Evolutionary conservation across 2,113 vertebrate species (phyloP), one percentile per base, ranked within the genome.

Genomic region (Lipophrys pholis): DNA sequence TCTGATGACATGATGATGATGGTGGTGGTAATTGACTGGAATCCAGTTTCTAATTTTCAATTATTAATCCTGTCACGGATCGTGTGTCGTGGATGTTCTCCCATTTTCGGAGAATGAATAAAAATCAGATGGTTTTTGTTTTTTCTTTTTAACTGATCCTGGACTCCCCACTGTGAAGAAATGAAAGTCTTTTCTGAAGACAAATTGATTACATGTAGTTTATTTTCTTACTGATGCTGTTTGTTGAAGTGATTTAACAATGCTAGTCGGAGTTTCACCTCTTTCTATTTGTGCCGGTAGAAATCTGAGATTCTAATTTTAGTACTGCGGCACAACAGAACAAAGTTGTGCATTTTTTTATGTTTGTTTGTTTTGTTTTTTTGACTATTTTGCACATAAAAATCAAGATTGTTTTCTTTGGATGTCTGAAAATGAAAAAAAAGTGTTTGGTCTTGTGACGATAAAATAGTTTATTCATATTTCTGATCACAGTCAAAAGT

Each of bases 1-100:
- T 75, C 35, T 16, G 61, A 48, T 39, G 40, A 3, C 45, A 39
- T 53, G 69, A 21, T 59, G 36, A 41, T 79, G 59, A 51, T 69
- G 73, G 10, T 30, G 21, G 21, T 85, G 73, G 49, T 70, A 76
- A 83, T 70, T 80, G 61, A 93, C 90, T 90, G 89, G 90, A 92
- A 91, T 92, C 89, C 89, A 92, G 91, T 92, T 91, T 61, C 36
- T 78, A 56, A 61, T 70, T 64, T 48, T 74, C 75, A 39, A 77
- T 69, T 72, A 58, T 77, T 65, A 71, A 85, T 80, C 72, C 50
- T 54, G 57, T 53, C 68, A 77, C 61, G 1, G 57, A 68, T 82
- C 35, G 41, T 21, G 73, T 80, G 80, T 82, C 39, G 3, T 36
- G 52, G 48, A 57, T 38, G 2, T 70, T 85, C 71, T 88, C 65